Percentiles rank a stretch among this genome's conserved stretches.
Evolutionary conservation across 2,113 vertebrate species (phyloP).

Genomic region (Hemicordylus capensis): DNA sequence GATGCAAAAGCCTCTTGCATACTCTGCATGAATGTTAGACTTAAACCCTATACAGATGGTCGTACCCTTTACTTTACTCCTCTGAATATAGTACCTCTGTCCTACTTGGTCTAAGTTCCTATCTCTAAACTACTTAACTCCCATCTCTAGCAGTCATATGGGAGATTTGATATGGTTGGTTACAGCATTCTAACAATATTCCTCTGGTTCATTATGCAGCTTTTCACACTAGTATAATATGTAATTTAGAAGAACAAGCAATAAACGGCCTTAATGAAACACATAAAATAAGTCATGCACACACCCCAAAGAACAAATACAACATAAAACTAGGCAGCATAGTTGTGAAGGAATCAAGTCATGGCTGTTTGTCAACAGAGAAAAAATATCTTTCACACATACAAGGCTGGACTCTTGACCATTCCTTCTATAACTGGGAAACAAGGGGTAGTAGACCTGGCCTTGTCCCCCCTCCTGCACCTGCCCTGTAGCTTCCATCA

Average conservation of each 20-base stretch:
- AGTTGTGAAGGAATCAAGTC: background rate
- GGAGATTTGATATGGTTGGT: conserved; percentile 41
- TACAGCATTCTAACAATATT: conserved; percentile 52
- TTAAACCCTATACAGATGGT: background rate
- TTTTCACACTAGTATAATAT: conserved; percentile 28
- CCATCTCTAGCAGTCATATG: conserved; percentile 52
- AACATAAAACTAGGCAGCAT: background rate
- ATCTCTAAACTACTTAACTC: conserved; percentile 25
- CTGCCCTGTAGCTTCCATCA: too few relatives aligned
- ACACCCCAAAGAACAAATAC: background rate
- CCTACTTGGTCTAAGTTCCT: conserved; percentile 19
- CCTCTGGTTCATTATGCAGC: conserved; percentile 47
- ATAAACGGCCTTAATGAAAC: background rate
- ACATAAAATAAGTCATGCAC: background rate
- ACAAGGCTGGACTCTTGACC: background rate
- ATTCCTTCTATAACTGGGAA: background rate
- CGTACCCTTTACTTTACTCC: background rate
- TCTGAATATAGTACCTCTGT: conserved; percentile 19
- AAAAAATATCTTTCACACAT: background rate
- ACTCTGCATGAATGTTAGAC: background rate
- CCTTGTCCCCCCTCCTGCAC: background rate
- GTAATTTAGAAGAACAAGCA: conserved; percentile 1
- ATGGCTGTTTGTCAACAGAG: background rate
- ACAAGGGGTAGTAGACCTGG: background rate
- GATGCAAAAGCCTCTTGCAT: background rate